Base-by-base conservation (phyloP, 2,113 vertebrate genomes). In the Sturnus vulgaris region DNA sequence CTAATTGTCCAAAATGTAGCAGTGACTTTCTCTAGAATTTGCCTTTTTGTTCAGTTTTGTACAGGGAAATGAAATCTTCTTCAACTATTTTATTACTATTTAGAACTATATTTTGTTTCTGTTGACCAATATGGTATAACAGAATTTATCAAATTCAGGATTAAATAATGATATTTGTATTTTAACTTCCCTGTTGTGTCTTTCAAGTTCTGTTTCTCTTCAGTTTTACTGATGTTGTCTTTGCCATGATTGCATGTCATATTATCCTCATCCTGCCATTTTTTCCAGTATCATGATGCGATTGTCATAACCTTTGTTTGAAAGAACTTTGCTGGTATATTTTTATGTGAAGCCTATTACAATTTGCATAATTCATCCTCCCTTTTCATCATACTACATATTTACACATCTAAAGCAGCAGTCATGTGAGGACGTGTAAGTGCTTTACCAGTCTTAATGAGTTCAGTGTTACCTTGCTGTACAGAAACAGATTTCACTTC, bases 191-290 rank as follows among this genome's bases (percentile, higher is more conserved):
- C 46, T 68, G 18, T 65, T 85, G 40, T 76, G 65, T 87, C 57
- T 91, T 87, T 95, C 53, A 82, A 79, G 35, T 25, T 30, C 75
- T 78, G 16, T 91, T 94, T 73, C 72, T 88, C 47, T 88, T 72
- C 63, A 86, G 70, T 85, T 93, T 87, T 71, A 79, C 70, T 90
- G 78, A 53, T 0, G 0, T 27, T 85, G 65, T 91, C 92, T 95
- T 87, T 90, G 61, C 61, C 39, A 35, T 85, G 78, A 80, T 77
- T 88, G 39, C 63, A 22, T 69, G 79, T 82, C 90, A 83, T 73
- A 42, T 61, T 92, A 88, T 82, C 79, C 88, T 90, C 79, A 77
- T 93, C 90, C 92, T 88, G 88, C 90, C 59, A 50, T 90, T 93
- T 95, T 83, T 90, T 65, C n/a, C 82, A 82, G 61, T 56, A 49